phyloP scores from a whole-genome alignment of 2,113 vertebrate species.

The Tichodroma muraria region DNA sequence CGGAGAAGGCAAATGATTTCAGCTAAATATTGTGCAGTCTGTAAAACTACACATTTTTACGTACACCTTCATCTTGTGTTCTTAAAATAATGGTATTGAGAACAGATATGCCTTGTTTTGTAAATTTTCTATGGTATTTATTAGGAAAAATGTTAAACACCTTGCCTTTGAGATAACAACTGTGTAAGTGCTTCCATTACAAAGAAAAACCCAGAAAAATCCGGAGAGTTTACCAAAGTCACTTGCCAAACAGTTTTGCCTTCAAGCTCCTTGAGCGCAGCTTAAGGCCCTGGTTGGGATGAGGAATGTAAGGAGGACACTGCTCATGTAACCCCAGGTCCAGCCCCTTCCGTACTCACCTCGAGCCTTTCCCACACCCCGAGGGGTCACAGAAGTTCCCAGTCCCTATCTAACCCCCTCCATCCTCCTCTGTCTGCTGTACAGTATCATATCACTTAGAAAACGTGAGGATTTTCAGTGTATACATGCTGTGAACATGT shows the following conservation, averaged over 20 bases:
- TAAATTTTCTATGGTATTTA: conserved; percentile 78
- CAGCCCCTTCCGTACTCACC: neutral
- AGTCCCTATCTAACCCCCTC: neutral
- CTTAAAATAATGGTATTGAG: conserved; percentile 47
- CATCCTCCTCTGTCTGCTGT: conserved; percentile 69
- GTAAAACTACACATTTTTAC: conserved; percentile 11
- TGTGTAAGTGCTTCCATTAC: conserved; percentile 68
- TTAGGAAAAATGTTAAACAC: conserved; percentile 67
- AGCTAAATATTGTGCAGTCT: conserved; percentile 31
- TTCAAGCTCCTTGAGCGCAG: conserved; percentile 43
- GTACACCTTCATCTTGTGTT: conserved; percentile 57
- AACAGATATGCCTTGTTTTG: conserved; percentile 72
- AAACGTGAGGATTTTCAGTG: conserved; percentile 54
- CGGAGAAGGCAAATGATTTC: conserved; percentile 66
- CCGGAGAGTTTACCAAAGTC: conserved; percentile 72
- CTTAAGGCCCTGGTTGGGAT: conserved; percentile 25
- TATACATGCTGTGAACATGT: conserved; percentile 75
- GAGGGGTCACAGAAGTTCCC: neutral
- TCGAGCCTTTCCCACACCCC: neutral
- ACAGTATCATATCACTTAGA: conserved; percentile 59
- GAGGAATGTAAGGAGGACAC: conserved; percentile 33
- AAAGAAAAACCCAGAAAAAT: conserved; percentile 31
- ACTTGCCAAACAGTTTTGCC: conserved; percentile 77
- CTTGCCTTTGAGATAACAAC: conserved; percentile 70
- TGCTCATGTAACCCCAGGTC: conserved; percentile 28